Evolutionary conservation across 2,797 vertebrate species (phyloP).

Genomic region (Pagetopsis macropterus): DNA sequence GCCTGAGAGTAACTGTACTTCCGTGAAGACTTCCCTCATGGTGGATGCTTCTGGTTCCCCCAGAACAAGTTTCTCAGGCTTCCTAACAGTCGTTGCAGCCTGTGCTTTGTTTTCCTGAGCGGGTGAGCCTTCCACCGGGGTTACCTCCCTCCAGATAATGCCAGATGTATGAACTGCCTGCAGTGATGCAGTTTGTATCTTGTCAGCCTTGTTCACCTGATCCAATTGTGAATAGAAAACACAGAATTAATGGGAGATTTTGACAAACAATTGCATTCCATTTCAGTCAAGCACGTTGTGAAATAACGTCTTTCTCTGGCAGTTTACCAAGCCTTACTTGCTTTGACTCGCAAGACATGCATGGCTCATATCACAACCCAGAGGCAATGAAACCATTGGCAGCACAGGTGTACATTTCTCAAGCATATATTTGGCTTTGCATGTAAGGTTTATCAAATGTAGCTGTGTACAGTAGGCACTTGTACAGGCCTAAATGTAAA

Average conservation of each 20-base stretch:
- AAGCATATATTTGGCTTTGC: neutral
- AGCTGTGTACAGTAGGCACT: neutral
- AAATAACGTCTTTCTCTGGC: neutral
- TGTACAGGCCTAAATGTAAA: neutral
- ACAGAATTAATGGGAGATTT: neutral
- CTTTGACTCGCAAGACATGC: neutral
- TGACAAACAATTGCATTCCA: neutral
- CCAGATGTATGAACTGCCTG: slow-evolving; percentile 24
- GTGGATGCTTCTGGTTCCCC: slow-evolving; percentile 48
- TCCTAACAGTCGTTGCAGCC: neutral
- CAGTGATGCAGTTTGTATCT: neutral
- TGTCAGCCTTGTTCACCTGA: neutral
- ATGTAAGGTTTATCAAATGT: neutral
- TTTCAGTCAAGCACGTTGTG: neutral
- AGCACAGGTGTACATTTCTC: neutral
- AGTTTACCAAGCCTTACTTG: neutral
- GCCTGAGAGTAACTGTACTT: slow-evolving; percentile 60
- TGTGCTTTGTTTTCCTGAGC: slow-evolving; percentile 5
- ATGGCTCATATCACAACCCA: slow-evolving; percentile 28
- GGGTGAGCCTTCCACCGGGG: neutral
- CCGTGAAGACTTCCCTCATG: slow-evolving; percentile 66
- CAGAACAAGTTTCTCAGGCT: slow-evolving; percentile 13
- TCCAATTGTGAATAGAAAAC: slow-evolving; percentile 35
- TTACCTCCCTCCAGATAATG: neutral
- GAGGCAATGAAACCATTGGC: neutral